Evolutionary conservation across 2,113 vertebrate genomes (phyloP).

Genomic region (Eulacestoma nigropectus): DNA sequence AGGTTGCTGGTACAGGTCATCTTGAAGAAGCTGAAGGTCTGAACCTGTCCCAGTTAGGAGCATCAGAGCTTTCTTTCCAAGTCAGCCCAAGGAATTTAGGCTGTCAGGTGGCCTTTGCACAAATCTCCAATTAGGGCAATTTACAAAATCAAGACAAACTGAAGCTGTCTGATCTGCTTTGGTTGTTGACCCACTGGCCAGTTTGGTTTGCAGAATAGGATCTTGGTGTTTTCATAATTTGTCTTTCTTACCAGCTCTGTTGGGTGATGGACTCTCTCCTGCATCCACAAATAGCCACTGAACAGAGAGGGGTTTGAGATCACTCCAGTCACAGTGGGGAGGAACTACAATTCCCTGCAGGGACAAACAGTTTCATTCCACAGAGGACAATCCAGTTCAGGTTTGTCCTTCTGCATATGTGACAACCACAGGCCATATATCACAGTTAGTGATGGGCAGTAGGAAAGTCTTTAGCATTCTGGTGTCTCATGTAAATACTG

Average conservation of each 20-base stretch:
- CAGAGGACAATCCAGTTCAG: constrained; percentile 4
- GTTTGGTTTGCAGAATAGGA: neutral
- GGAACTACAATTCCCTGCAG: neutral
- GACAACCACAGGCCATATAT: neutral
- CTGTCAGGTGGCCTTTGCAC: neutral
- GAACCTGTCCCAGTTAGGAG: neutral
- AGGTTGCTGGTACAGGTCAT: neutral
- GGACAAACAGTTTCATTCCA: neutral
- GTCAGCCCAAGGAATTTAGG: neutral
- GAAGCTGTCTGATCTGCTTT: neutral
- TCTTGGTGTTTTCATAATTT: neutral
- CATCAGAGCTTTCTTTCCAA: neutral
- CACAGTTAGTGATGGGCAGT: neutral
- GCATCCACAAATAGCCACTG: neutral
- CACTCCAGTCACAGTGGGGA: neutral
- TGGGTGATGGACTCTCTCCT: neutral
- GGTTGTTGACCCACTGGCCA: neutral
- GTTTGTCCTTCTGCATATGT: neutral
- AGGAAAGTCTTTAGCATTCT: neutral
- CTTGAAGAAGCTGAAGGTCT: neutral
- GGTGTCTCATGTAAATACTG: constrained; percentile 8
- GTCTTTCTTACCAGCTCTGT: neutral
- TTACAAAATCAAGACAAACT: neutral
- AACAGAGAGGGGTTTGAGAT: neutral
- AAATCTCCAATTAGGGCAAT: neutral